These are phyloP conservation scores for Cepphus grylle DNA, from an alignment of 2,113 vertebrate genomes.

Conservation along the genomic window DNA sequence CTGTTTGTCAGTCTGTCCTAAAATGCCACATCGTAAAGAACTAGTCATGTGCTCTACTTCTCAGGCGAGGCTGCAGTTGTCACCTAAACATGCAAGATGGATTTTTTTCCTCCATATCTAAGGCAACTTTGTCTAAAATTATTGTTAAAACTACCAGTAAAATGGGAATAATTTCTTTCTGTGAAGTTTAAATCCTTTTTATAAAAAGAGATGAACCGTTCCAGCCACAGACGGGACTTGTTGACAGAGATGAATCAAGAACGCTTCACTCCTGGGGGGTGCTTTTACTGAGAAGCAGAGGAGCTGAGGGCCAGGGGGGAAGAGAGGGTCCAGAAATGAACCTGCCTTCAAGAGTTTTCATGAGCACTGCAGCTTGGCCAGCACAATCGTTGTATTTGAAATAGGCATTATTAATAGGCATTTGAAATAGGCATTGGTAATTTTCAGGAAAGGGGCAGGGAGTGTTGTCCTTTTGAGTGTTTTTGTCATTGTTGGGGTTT, in stretches of 20 bases:
- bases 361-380: not conserved
- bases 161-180: not conserved
- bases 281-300: not conserved
- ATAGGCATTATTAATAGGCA: not conserved
- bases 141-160: not conserved
- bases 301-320: not conserved
- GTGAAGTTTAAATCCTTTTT: not conserved
- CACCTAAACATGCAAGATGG: not conserved
- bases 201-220: not conserved
- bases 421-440: not conserved
- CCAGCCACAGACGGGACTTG: not conserved
- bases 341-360: not conserved
- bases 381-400: accelerated
- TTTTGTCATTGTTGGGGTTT: not conserved
- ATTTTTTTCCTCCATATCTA: not conserved
- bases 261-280: accelerated
- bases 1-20: not conserved
- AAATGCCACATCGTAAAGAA: not conserved
- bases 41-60: not conserved
- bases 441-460: not conserved
- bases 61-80: not conserved
- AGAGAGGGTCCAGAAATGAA: not conserved
- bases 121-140: not conserved
- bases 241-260: not conserved
- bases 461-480: accelerated